phyloP scores from a whole-genome alignment of 2,797 vertebrate species.

The Uromys caudimaculatus region DNA sequence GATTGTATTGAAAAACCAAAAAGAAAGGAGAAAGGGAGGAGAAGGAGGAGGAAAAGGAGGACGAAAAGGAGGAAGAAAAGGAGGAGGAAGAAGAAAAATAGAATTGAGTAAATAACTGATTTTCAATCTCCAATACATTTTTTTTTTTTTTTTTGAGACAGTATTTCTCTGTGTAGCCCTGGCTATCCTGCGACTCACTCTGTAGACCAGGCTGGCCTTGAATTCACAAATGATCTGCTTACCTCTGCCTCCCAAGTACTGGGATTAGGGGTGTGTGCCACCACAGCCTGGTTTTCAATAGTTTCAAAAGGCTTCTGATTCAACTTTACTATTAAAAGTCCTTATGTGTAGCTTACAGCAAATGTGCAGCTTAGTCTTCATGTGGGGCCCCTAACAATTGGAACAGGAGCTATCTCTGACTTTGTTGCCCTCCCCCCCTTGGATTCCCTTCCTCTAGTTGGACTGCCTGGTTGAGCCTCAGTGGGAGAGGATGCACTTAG shows the following conservation, averaged over 20 bases:
- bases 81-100: no score
- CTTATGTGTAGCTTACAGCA: not conserved
- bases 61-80: no score
- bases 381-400: not conserved
- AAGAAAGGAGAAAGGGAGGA: not conserved
- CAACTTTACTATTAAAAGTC: slow-evolving; percentile 18
- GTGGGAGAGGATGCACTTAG: not conserved
- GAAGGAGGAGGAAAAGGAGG: not conserved
- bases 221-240: not conserved
- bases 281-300: not conserved
- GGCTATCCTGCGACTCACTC: not conserved
- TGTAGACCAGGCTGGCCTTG: not conserved
- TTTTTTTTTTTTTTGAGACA: not conserved
- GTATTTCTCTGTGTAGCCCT: not conserved
- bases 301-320: slow-evolving; percentile 37
- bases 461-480: not conserved
- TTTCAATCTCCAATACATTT: slow-evolving; percentile 14
- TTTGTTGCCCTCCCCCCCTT: not conserved
- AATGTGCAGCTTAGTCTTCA: not conserved
- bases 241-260: not conserved
- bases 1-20: not conserved
- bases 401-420: not conserved
- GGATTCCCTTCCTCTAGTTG: not conserved
- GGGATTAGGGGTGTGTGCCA: not conserved
- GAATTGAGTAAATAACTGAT: slow-evolving; percentile 33